Conservation (phyloP, 2,113 vertebrate genomes). For the Myrmecophaga tridactyla region DNA sequence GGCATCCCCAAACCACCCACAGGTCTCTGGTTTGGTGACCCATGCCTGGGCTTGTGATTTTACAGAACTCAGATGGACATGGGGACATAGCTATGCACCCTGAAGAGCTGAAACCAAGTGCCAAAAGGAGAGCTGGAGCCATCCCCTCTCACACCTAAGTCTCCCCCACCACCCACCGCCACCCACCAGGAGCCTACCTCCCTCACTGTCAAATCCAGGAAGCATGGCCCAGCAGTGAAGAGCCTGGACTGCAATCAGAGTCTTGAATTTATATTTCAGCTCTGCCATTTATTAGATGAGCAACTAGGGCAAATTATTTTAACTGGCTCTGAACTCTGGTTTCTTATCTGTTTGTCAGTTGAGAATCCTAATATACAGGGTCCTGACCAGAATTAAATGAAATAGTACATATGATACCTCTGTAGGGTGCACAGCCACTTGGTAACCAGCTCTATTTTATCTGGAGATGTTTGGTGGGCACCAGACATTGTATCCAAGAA, state of each 20-base stretch:
- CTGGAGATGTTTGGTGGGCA: too few relatives aligned
- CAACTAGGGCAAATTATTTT: conserved; percentile 45
- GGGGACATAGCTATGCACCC: too few relatives aligned
- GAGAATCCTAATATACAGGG: background rate
- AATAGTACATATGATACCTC: background rate
- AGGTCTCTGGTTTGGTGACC: background rate
- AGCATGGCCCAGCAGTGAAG: background rate
- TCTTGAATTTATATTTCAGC: conserved; percentile 41
- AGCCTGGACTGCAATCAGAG: background rate
- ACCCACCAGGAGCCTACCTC: background rate
- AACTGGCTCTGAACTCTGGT: conserved; percentile 47
- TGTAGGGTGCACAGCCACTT: background rate
- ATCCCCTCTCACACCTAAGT: background rate
- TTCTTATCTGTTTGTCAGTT: conserved; percentile 50
- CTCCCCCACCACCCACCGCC: too few relatives aligned
- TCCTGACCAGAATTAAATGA: background rate
- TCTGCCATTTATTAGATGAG: conserved; percentile 47
- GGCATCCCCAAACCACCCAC: background rate
- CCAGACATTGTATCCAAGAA: background rate
- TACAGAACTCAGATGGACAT: background rate
- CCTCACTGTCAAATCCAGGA: background rate
- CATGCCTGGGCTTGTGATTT: background rate
- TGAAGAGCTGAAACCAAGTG: background rate
- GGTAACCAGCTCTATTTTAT: background rate
- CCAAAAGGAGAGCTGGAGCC: background rate